Evolutionary conservation across 1,140 invertebrate genomes (phyloP), one percentile per base, ranked within the genome.

Genomic region (Harlomillsia oculata): DNA sequence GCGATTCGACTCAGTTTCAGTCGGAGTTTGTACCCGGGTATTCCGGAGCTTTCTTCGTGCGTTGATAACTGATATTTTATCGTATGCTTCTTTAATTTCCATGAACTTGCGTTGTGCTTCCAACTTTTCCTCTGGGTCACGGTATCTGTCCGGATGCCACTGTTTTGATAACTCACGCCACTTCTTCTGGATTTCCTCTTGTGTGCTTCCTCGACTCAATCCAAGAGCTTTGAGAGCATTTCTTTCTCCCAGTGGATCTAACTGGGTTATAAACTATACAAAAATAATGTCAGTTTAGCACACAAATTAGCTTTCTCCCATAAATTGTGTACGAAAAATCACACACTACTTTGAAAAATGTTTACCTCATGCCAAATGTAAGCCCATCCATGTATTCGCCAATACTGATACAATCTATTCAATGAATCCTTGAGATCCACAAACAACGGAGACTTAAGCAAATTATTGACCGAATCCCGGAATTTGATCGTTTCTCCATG

Each of bases 31-130:
- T 2, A 20, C 21, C 11, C 21, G 16, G 18, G 49, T 49, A 23
- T 39, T 53, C 18, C 28, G 20, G 14, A 29, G 32, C 29, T 58
- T 78, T 16, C 86, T 73, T 59, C 81, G 81, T 40, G 78, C 79
- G 68, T 90, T 89, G 43, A 86, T 85, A 53, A 82, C 86, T 3
- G 89, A 93, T 1, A 96, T 72, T 23, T 87, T 83, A 67, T 92
- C 88, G 67, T 93, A 96, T 0, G 92, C 90, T 70, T 89, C 80
- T 68, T 95, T 89, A 59, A 96, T 89, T 68, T 95, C 87, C 74
- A 95, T 88, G 67, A 96, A 97, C 52, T 78, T 82, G 65, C 90
- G 82, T 68, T 94, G 85, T 1, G 88, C 89, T 11, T 72, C 70
- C 56, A 70, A 73, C 55, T 81, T 76, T 16, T 63, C 66, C 0